Conservation (phyloP, 1,140 invertebrate species). For the Zaprionus vittiger region DNA sequence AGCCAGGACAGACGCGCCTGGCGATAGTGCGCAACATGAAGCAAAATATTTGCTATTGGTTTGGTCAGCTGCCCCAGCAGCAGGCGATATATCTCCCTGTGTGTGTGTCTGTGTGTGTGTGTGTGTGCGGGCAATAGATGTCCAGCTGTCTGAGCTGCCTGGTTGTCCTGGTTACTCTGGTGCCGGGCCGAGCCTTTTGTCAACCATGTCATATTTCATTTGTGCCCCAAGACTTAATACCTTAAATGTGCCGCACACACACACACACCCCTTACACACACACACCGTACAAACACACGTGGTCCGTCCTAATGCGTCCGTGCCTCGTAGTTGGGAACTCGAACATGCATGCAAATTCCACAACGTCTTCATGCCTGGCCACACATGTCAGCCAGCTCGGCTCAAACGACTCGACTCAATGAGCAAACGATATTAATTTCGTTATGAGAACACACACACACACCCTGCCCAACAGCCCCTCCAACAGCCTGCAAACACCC, state of each 20-base stretch:
- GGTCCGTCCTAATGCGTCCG: constrained; percentile 70
- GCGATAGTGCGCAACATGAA: constrained; percentile 48
- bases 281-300: constrained; percentile 27
- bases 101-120: constrained; percentile 20
- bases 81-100: constrained; percentile 10
- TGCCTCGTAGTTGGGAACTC: constrained; percentile 36
- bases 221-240: constrained; percentile 71
- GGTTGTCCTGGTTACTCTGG: constrained; percentile 39
- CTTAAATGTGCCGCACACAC: constrained; percentile 55
- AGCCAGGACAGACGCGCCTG: constrained; percentile 16
- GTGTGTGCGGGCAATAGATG: constrained; percentile 51
- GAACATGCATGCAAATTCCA: constrained; percentile 75
- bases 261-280: constrained; percentile 17
- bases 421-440: constrained; percentile 82
- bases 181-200: constrained; percentile 64
- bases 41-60: constrained; percentile 51
- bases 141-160: constrained; percentile 39
- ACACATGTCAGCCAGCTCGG: constrained; percentile 71
- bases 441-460: constrained; percentile 61
- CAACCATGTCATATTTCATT: constrained; percentile 81
- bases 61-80: constrained; percentile 26
- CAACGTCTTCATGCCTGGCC: constrained; percentile 78
- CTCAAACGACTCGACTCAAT: constrained; percentile 63
- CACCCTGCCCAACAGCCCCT: constrained; percentile 17
- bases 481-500: not conserved